Base-by-base conservation (phyloP, 1,140 invertebrate species). In the Dolichoris vasculosae region DNA sequence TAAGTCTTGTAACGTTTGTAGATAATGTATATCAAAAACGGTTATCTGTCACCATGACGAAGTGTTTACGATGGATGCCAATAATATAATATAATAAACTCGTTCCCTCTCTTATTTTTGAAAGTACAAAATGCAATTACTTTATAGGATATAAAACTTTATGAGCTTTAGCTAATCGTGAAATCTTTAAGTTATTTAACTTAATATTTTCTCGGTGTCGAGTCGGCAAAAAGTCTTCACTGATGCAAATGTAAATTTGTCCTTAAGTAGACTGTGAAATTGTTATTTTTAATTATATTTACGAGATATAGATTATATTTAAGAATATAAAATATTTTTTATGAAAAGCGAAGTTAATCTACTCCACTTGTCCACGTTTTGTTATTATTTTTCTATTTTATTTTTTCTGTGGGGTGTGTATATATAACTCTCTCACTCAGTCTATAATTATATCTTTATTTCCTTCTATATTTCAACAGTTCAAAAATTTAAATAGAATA, bases 61-160 rank as follows among this genome's bases (percentile, higher is more conserved):
- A 64, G 55, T n/a, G 23, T 8, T 11, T 38, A 17, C 79, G 43
- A 32, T 48, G 43, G 79, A 82, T 82, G 64, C 79, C 79, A 82
- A 82, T 71, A 9, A 71, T 32, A 26, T 13, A 15, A 64, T 23
- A 43, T 30, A 48, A 48, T 30, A 35, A 46, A 20, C 38, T 69
- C 9, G 1, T 20, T 71, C 30, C n/a, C 13, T 30, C 46, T 46
- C 64, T 71, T 82, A 51, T 17, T 8, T 82, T 64, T 35, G 9
- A 55, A n/a, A 82, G 64, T 82, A 82, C 79, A 71, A 82, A 82
- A 69, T 82, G 71, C 30, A 1, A 64, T 48, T 80, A 80, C 30
- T n/a, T 32, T 51, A 11, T 77, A 77, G 48, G 26, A 69, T 81
- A 71, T 81, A 81, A 67, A 46, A 30, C n/a, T n/a, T n/a, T 8